A percentile compares a stretch with the other conserved stretches of the same genome.
Evolutionary conservation across 2,888 invertebrate genomes (phyloP).

Genomic region (Serripes groenlandicus): DNA sequence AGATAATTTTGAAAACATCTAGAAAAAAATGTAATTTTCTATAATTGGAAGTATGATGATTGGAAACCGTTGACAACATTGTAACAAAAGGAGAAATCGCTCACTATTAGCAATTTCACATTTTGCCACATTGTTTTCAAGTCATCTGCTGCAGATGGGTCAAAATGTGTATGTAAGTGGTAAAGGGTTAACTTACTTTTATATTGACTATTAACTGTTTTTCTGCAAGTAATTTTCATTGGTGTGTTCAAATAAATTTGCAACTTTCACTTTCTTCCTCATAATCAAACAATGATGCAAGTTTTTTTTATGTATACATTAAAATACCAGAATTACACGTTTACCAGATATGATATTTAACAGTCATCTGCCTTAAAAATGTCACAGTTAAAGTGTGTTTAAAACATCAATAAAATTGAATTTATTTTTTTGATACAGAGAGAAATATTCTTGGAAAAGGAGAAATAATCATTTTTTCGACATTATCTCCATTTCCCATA

Average conservation of each 20-base stretch:
- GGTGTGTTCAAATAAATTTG: not conserved
- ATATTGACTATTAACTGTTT: not conserved
- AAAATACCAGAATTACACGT: too few species aligned
- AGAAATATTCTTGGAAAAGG: not conserved
- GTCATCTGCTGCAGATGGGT: too few species aligned
- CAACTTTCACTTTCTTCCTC: not conserved
- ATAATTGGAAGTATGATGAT: too few species aligned
- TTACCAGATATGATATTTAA: not conserved
- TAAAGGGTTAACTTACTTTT: not conserved
- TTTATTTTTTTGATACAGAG: not conserved
- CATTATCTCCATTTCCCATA: not conserved
- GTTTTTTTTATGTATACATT: too few species aligned
- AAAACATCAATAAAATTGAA: not conserved
- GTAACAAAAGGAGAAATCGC: too few species aligned
- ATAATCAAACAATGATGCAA: not conserved
- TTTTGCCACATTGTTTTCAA: too few species aligned
- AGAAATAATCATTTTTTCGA: not conserved
- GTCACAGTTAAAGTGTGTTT: not conserved
- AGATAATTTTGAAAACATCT: too few species aligned
- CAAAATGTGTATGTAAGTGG: too few species aligned
- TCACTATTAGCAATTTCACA: too few species aligned
- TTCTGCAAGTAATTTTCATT: conserved; percentile 1
- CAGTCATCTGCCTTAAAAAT: not conserved
- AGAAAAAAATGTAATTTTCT: too few species aligned
- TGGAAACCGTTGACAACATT: too few species aligned